These are phyloP conservation scores for Gymnoscopelus braueri DNA, from an alignment of 2,797 vertebrate species.

Conservation along the genomic window DNA sequence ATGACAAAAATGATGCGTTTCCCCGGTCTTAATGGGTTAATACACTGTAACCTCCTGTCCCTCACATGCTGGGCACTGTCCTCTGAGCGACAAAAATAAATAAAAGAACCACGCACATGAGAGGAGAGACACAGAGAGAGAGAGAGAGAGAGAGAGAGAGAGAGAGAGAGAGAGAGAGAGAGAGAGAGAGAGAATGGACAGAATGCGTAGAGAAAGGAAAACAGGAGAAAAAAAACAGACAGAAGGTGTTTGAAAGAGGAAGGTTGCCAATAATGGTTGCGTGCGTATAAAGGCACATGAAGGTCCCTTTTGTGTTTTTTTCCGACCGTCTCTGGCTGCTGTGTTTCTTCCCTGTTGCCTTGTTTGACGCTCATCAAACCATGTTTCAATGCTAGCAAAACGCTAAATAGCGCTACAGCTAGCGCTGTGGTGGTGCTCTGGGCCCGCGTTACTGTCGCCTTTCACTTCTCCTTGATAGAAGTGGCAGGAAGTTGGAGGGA, in stretches of 20 bases:
- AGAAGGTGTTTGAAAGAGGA: neutral
- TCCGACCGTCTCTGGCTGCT: slow-evolving; percentile 58
- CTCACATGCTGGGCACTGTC: slow-evolving; percentile 62
- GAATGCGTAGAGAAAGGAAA: no score
- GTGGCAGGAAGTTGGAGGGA: slow-evolving; percentile 34
- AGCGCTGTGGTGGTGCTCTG: slow-evolving; percentile 28
- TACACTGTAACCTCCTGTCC: slow-evolving; percentile 68
- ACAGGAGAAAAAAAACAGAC: neutral
- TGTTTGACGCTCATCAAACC: slow-evolving; percentile 52
- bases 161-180: no score
- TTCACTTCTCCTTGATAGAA: slow-evolving; percentile 71
- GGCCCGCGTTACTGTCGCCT: no score
- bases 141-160: no score
- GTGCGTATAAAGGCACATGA: slow-evolving; percentile 1
- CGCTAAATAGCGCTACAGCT: slow-evolving; percentile 43
- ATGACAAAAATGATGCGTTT: no score
- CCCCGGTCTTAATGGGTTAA: no score
- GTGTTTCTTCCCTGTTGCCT: slow-evolving; percentile 63
- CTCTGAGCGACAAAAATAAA: slow-evolving; percentile 67
- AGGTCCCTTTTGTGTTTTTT: slow-evolving; percentile 68
- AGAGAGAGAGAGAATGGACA: slow-evolving; percentile 5
- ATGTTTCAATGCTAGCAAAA: slow-evolving; percentile 68
- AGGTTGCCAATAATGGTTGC: neutral
- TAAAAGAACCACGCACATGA: no score
- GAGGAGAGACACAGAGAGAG: no score